Base-by-base conservation (phyloP, 2,888 invertebrate species). In the Willowsia nigromaculata region DNA sequence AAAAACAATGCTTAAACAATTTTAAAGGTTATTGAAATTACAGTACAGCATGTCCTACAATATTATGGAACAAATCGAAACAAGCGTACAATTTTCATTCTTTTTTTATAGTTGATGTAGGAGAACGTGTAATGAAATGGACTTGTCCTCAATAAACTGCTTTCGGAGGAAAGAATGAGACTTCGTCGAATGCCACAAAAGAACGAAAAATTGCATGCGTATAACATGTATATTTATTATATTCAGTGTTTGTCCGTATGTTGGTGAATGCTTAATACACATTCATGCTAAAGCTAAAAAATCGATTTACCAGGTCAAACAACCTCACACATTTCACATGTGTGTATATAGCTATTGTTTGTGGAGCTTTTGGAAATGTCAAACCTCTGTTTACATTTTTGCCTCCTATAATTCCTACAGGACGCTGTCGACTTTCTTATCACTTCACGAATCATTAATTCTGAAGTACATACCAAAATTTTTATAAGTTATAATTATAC, bases 301-400 rank as follows among this genome's bases (percentile, higher is more conserved):
- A 85, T 85, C 85, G 74, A 85, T 85, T 76, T 84, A 59, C 43
- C 85, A 74, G 85, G 85, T 85, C 74, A 85, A 85, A 76, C 74
- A 85, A 85, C 85, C n/a, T 25, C 53, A n/a, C 27, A 37, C 18
- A 47, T 43, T 74, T 74, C 37, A 37, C n/a, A 18, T 11, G 3
- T 65, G 30, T 27, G 40, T 13, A 7, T 1, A 71, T 13, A 40
- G 11, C 47, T 71, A 18, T 71, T 25, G 71, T 47, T 25, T 43
- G 37, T 40, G 37, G 30, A 15, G 15, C n/a, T 33, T 4, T 40
- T 40, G 4, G 40, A 9, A 4, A 40, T n/a, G n/a, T n/a, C n/a
- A n/a, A n/a, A n/a, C 40, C 9, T 6, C 40, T 47, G 47, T 47
- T 47, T 47, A 13, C 47, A 47, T 47, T 47, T 7, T 15, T 13